Evolutionary conservation across 2,888 invertebrate species (phyloP), one percentile per base, ranked within the genome.

Genomic region (Drepanosiphum platanoidis): DNA sequence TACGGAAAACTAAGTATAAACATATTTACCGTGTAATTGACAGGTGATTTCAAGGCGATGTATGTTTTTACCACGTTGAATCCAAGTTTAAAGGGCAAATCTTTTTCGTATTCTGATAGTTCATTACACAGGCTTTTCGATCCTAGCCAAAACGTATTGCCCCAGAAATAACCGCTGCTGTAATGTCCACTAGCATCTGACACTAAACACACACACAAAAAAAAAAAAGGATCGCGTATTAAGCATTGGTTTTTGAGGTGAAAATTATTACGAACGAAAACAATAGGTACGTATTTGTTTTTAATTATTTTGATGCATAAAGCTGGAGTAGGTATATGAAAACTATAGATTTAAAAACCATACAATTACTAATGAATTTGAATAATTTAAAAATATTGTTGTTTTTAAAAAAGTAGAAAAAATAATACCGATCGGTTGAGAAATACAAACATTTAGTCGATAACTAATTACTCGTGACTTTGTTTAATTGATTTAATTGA

Each of bases 151-250:
- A 93, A 95, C 89, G 94, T 87, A 83, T 95, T 95, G 86, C 95
- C 95, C 92, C 94, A 95, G 90, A 94, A 94, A 92, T 94, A 95
- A 89, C 94, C 94, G 1, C 94, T 93, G n/a, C 93, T 93, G 89
- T 95, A 95, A 87, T 94, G 92, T 0, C 95, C 95, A 89, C 94
- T 94, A 30, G 95, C 94, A 89, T 93, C 93, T 87, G 92, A 92
- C 92, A 93, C 93, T 93, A 89, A n/a, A n/a, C n/a, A n/a, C n/a
- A n/a, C n/a, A n/a, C 52, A 91, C 91, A 79, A 87, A 86, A 88
- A 87, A 87, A 68, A 9, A 61, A 27, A n/a, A 58, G 4, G 1
- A 58, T 58, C 22, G n/a, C n/a, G n/a, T n/a, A n/a, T n/a, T n/a
- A n/a, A n/a, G n/a, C n/a, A n/a, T n/a, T n/a, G n/a, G n/a, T n/a